Base-by-base conservation (phyloP, 2,113 vertebrate genomes). In the Mustela nigripes region DNA sequence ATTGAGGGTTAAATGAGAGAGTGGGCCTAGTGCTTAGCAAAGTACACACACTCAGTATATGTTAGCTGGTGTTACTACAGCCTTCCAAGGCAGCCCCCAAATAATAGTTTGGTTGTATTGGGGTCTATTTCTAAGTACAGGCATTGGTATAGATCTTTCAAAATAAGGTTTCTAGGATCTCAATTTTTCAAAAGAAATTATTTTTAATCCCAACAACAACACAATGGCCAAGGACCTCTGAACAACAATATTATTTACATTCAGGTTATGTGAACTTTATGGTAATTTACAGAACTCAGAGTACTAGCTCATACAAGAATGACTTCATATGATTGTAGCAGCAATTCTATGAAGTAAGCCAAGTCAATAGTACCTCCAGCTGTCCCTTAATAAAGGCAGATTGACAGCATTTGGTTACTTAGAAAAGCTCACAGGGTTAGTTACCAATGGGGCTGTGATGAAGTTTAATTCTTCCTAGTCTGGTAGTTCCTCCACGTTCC, bases 161-260 rank as follows among this genome's bases (percentile, higher is more conserved):
- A 81, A 76, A 31, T 4, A 63, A 22, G 7, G 9, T 92, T 67
- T 73, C 53, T 1, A 90, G 56, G 15, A 33, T 81, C 15, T 89
- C 28, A 63, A 4, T 36, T 76, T 95, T 73, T 36, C 42, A 74
- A 89, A 92, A 92, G 50, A 85, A 65, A 85, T 82, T 18, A 1
- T 63, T 92, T 96, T 89, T 42, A 19, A 88, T 48, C 36, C 48
- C 11, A 91, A 48, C 11, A 84, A 26, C 14, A 69, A 87, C 21
- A 31, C 62, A 91, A 45, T 45, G 18, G 24, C 14, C n/a, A 69
- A 48, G 82, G 28, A 86, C 53, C 81, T 79, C 56, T 79, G 53
- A 88, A 69, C 0, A 26, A 48, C 14, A 42, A 19, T 31, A n/a
- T 26, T 58, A 78, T 74, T 74, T 58, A 73, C 15, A 33, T 82